These are phyloP conservation scores for Zosterops lateralis DNA, from an alignment of 2,113 vertebrate genomes.

Conservation along the genomic window DNA sequence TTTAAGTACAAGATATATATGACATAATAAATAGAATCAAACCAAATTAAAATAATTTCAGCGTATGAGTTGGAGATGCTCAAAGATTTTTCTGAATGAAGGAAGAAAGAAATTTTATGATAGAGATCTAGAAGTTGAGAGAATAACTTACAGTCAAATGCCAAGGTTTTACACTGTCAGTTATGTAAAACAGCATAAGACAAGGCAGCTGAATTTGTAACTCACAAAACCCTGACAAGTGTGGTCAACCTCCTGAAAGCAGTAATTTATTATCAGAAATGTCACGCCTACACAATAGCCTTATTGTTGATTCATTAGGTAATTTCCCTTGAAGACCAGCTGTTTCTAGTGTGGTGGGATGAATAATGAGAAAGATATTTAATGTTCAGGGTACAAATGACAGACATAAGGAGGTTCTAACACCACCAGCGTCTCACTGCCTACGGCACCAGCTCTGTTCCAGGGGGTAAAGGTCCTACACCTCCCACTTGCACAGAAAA, in stretches of 20 bases:
- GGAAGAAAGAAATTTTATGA: not conserved
- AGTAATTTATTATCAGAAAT: slow-evolving; percentile 78
- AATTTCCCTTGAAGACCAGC: slow-evolving; percentile 88
- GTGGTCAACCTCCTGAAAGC: slow-evolving; percentile 72
- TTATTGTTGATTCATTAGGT: slow-evolving; percentile 83
- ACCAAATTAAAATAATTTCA: not conserved
- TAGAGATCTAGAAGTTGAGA: not conserved
- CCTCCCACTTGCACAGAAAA: slow-evolving; percentile 68
- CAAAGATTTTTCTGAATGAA: not conserved
- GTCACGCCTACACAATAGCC: slow-evolving; percentile 82
- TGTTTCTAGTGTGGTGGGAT: slow-evolving; percentile 80
- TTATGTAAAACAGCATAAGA: slow-evolving; percentile 58
- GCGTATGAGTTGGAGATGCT: not conserved
- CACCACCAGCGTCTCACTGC: slow-evolving; percentile 59
- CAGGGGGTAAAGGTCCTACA: slow-evolving; percentile 71
- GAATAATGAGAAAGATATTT: slow-evolving; percentile 82
- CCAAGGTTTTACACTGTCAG: slow-evolving; percentile 21
- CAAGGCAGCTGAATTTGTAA: slow-evolving; percentile 69
- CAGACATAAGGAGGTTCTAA: slow-evolving; percentile 61
- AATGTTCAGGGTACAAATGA: slow-evolving; percentile 72
- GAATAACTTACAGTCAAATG: not conserved
- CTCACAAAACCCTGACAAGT: slow-evolving; percentile 71
- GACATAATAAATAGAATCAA: not conserved
- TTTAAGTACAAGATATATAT: not conserved
- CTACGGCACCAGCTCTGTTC: slow-evolving; percentile 65